Percentiles rank a stretch among this genome's conserved stretches.
These are phyloP conservation scores for Erythrocercus mccallii DNA, from an alignment of 2,113 vertebrate genomes.

Conservation along the genomic window DNA sequence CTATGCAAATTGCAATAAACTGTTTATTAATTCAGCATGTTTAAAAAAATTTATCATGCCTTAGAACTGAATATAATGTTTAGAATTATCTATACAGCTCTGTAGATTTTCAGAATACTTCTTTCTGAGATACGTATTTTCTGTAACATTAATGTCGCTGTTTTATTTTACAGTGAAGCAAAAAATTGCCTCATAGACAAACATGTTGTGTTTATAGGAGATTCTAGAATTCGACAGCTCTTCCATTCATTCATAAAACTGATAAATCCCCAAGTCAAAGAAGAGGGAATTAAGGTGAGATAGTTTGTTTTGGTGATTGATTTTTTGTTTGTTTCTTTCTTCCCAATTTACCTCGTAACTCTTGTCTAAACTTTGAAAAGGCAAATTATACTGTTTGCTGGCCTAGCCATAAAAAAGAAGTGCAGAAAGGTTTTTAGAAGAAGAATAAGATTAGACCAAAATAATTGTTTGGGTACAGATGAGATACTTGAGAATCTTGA, in stretches of 20 bases:
- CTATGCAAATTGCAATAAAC: not conserved
- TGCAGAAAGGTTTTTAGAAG: not conserved
- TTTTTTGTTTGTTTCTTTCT: not conserved
- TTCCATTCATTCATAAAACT: slow-evolving; percentile 93
- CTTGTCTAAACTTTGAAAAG: not conserved
- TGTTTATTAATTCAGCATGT: not conserved
- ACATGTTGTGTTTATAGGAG: slow-evolving; percentile 88
- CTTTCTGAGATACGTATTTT: not conserved
- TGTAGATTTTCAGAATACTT: not conserved
- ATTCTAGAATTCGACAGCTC: slow-evolving; percentile 93
- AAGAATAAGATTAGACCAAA: not conserved
- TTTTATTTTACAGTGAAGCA: slow-evolving; percentile 87
- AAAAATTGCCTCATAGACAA: slow-evolving; percentile 88
- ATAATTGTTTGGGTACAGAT: not conserved
- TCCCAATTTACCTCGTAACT: not conserved
- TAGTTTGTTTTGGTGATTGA: not conserved
- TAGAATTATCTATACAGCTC: not conserved
- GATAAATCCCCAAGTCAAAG: slow-evolving; percentile 84
- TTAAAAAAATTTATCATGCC: not conserved
- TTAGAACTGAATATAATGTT: not conserved
- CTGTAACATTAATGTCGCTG: not conserved
- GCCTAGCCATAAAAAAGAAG: not conserved
- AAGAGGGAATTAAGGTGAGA: slow-evolving; percentile 90
- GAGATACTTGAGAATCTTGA: not conserved
- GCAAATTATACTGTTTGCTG: not conserved